phyloP scores from a whole-genome alignment of 1,140 invertebrate genomes.

The Magallana angulata region DNA sequence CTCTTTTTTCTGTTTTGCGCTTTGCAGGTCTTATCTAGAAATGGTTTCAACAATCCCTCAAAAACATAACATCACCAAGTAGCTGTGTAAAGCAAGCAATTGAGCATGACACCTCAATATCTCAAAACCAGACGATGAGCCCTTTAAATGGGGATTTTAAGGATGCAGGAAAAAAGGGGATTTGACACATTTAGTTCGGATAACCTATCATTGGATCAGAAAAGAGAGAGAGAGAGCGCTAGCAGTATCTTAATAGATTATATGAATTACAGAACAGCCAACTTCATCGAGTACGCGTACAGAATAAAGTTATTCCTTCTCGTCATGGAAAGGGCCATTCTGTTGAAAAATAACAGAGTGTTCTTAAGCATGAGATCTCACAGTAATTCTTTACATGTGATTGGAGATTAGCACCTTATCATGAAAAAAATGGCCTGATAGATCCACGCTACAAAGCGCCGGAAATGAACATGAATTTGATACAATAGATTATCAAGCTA shows the following conservation, averaged over 20 bases:
- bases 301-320: conserved; percentile 6
- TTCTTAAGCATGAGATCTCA: not conserved
- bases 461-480: conserved; percentile 34
- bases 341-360: not conserved
- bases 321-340: not conserved
- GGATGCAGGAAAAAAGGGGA: not conserved
- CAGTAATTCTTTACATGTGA: not conserved
- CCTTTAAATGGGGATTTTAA: too few species aligned
- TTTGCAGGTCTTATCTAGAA: not conserved
- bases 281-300: not conserved
- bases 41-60: not conserved
- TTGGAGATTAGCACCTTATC: conserved; percentile 14
- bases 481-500: not conserved
- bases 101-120: not conserved
- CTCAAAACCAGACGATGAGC: not conserved
- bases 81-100: not conserved
- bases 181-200: not conserved
- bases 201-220: not conserved
- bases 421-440: not conserved
- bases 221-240: not conserved
- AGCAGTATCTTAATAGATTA: not conserved
- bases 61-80: not conserved
- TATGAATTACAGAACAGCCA: not conserved
- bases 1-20: not conserved
- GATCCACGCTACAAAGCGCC: not conserved